Evolutionary conservation across 2,888 invertebrate species (phyloP), one percentile per base, ranked within the genome.

Genomic region (Deilephila porcellus): DNA sequence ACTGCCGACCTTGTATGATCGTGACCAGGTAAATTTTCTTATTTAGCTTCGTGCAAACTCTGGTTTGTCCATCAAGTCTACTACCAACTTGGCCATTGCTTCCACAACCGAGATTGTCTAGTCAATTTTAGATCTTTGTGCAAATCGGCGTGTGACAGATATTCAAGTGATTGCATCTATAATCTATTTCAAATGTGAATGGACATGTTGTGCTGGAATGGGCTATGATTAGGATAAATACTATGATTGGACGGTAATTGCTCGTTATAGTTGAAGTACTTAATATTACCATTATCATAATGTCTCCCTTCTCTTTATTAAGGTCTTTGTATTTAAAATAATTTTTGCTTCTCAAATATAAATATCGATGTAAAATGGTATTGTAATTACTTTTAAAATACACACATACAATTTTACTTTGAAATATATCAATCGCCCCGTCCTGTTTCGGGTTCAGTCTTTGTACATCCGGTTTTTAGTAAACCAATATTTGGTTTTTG

Each of bases 191-290:
- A 67, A 25, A 52, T 25, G 25, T 67, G 34, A 67, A 67, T 67
- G 17, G 5, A 52, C 14, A 67, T 67, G 29, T 52, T 67, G 29
- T 52, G 20, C 45, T 25, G 17, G 67, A 4, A 52, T 52, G 45
- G 67, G 0, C 64, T 14, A 25, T 52, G 17, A 67, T 67, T 67
- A 67, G 3, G 2, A 17, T 67, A 37, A 63, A 63, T n/a, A 52
- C 52, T 25, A 14, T 25, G 45, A 67, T 52, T 63, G 34, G n/a
- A 37, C 34, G 34, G 34, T 37, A 63, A 67, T 25, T 62, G 62
- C 62, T 67, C 25, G 67, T 17, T 25, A 25, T 25, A 67, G 52
- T 52, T 67, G 52, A 52, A 67, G 25, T 67, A 67, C 25, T 52
- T 52, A 67, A 52, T 64, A 20, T 45, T n/a, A 20, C 8, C 64